Evolutionary conservation across 2,888 invertebrate species (phyloP), one percentile per base, ranked within the genome.

Genomic region (Caenorhabditis zanzibari): DNA sequence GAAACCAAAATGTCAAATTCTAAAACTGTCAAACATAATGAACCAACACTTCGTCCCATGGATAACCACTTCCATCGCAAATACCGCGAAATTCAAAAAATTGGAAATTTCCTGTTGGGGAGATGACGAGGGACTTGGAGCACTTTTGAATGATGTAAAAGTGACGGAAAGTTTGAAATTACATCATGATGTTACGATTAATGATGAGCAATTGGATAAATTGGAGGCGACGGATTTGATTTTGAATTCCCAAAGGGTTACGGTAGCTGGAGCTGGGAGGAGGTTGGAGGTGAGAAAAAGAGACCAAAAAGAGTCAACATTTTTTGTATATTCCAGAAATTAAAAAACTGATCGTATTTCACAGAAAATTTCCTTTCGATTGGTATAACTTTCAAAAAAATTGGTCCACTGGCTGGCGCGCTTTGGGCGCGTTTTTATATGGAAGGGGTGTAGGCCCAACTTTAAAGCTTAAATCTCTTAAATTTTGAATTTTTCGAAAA

Each of bases 181-280:
- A 12, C 12, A 44, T 12, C n/a, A 35, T 1, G 44, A 38, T 9
- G 6, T 3, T 22, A 10, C 44, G 3, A 2, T 74, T 1, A 44
- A 38, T 0, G 74, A 74, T 19, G 56, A 64, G 56, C 44, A 74
- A n/a, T 41, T 74, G 32, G 44, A 56, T 22, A 12, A 38, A 47
- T 54, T 74, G 4, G 24, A 41, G 22, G 74, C 74, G 7, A 24
- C 32, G 2, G 44, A 56, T 44, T 7, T 64, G 16, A 12, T 1
- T 0, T 12, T 74, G 19, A 1, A 16, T 1, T 66, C 66, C 9
- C 0, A 38, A n/a, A 0, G 0, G 10, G 26, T 75, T 4, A 58
- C 58, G 1, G 10, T 35, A 7, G 49, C 28, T 22, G 75, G 47
- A 47, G 66, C 32, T 0, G 22, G 28, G 32, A 74, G 19, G 16